These are phyloP conservation scores for Drosophila murphyi DNA, from an alignment of 1,140 invertebrate species.

Conservation along the genomic window DNA sequence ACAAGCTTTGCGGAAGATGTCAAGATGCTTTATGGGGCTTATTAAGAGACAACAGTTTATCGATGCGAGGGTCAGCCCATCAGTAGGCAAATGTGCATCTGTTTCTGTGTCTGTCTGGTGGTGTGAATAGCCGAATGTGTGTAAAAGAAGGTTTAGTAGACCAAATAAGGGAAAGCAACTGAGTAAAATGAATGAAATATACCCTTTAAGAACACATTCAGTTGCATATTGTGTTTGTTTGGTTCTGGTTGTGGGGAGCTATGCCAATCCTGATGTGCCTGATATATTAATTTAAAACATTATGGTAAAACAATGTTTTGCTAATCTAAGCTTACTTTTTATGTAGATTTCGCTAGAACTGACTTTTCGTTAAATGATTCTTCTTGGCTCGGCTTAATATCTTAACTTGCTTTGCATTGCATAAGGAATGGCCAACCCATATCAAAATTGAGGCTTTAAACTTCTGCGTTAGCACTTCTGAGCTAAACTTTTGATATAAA, in stretches of 20 bases:
- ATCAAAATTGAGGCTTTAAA: conserved; percentile 32
- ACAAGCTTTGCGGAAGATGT: conserved; percentile 53
- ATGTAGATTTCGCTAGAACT: neutral
- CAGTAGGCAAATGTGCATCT: neutral
- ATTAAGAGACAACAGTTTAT: conserved; percentile 45
- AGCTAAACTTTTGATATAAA: conserved; percentile 38
- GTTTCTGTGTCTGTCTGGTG: neutral
- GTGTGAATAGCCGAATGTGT: neutral
- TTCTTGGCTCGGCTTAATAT: conserved; percentile 1
- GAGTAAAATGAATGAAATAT: neutral
- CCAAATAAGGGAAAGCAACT: neutral
- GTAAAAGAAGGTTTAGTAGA: neutral
- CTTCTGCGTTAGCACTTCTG: conserved; percentile 18
- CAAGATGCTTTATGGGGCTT: conserved; percentile 63
- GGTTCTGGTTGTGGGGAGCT: no score
- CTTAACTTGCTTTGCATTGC: neutral
- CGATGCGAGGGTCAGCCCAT: conserved; percentile 20
- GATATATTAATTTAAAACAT: no score
- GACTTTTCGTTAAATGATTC: conserved; percentile 3
- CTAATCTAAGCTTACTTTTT: neutral
- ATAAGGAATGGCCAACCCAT: conserved; percentile 11
- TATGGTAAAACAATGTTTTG: neutral
- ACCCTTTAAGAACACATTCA: neutral
- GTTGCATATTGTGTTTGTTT: no score
- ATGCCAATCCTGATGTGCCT: no score